Conservation (phyloP, 2,113 vertebrate genomes). For the Neogobius melanostomus region DNA sequence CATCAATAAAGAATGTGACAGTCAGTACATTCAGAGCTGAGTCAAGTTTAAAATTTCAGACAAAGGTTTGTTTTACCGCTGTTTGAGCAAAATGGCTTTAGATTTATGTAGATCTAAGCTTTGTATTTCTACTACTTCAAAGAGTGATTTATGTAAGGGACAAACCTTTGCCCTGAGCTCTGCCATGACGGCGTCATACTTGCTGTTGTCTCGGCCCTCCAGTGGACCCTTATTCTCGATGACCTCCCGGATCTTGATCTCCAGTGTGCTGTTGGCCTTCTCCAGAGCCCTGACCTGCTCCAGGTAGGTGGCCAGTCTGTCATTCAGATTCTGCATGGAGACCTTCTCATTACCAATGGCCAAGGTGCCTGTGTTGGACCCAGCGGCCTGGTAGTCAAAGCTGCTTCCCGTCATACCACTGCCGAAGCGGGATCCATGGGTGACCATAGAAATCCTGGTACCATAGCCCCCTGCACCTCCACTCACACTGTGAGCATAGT, state of each 20-base stretch:
- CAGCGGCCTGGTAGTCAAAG: slow-evolving; percentile 21
- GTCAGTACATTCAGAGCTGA: no score
- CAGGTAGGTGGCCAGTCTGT: slow-evolving; percentile 77
- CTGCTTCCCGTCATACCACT: slow-evolving; percentile 14
- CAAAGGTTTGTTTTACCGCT: no score
- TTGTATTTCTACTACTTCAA: not conserved
- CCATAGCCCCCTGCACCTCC: slow-evolving; percentile 71
- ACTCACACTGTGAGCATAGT: slow-evolving; percentile 60
- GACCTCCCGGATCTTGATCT: slow-evolving; percentile 73
- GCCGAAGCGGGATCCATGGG: slow-evolving; percentile 29
- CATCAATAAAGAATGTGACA: no score
- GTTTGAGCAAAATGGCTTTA: no score
- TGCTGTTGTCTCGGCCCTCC: slow-evolving; percentile 65
- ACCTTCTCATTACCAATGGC: slow-evolving; percentile 69
- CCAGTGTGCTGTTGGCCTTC: slow-evolving; percentile 71
- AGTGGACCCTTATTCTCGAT: slow-evolving; percentile 66
- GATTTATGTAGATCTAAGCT: no score
- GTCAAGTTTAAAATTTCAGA: no score
- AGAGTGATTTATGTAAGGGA: not conserved
- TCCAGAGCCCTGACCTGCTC: slow-evolving; percentile 75
- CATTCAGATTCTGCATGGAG: slow-evolving; percentile 75
- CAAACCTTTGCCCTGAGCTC: slow-evolving; percentile 75
- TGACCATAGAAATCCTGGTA: slow-evolving; percentile 59
- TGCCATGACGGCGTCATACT: slow-evolving; percentile 52
- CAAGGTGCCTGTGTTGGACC: slow-evolving; percentile 1